Percentiles rank a stretch among this genome's conserved stretches.
phyloP scores from a whole-genome alignment of 2,888 invertebrate genomes.

The Cephonodes hylas region DNA sequence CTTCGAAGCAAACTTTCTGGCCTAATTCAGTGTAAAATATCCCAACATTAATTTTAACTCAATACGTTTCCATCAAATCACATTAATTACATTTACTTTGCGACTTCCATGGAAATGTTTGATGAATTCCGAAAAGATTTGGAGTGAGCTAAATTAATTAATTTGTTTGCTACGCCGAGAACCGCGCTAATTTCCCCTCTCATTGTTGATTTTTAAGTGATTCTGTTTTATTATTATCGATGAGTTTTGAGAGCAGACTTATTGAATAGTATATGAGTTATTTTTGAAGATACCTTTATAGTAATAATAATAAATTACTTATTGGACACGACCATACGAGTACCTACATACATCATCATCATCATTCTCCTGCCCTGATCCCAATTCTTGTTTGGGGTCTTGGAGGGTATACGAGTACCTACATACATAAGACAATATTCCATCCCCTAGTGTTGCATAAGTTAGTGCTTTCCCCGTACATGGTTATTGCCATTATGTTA shows the following conservation, averaged over 20 bases:
- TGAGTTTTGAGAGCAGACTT: not conserved
- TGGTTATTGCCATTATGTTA: too few relatives aligned
- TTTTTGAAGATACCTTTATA: too few relatives aligned
- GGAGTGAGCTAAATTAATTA: conserved; percentile 31
- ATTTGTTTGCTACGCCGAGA: conserved; percentile 20
- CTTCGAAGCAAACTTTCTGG: not conserved
- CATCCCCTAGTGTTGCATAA: too few relatives aligned
- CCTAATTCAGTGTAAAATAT: not conserved
- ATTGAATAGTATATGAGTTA: too few relatives aligned
- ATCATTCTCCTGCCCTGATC: too few relatives aligned
- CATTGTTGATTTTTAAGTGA: conserved; percentile 16
- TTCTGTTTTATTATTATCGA: not conserved
- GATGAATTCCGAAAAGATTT: conserved; percentile 34
- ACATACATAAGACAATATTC: too few relatives aligned
- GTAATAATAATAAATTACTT: too few relatives aligned
- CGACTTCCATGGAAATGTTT: conserved; percentile 35
- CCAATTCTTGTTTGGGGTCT: too few relatives aligned
- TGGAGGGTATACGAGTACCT: too few relatives aligned
- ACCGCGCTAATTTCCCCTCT: conserved; percentile 11
- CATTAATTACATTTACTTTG: conserved; percentile 36
- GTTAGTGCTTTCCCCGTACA: too few relatives aligned
- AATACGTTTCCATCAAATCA: conserved; percentile 32
- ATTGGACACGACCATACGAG: too few relatives aligned
- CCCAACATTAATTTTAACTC: not conserved
- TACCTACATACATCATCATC: too few relatives aligned